These are phyloP conservation scores for Bubo blakistoni DNA, from an alignment of 2,113 vertebrate genomes.

Conservation along the genomic window DNA sequence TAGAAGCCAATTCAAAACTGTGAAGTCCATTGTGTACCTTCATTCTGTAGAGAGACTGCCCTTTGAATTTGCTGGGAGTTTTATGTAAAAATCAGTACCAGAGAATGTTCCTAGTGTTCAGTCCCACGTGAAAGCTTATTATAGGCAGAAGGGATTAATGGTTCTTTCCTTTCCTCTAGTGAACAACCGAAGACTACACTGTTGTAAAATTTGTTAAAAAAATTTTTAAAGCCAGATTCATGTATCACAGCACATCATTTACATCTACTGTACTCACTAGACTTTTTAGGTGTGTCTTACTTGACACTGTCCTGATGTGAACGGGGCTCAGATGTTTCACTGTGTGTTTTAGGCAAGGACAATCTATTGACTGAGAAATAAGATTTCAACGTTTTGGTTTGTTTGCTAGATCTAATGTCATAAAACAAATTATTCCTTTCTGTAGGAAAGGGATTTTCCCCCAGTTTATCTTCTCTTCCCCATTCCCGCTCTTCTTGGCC, in stretches of 20 bases:
- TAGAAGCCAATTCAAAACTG: background rate
- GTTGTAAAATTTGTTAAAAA: background rate
- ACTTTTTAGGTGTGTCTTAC: background rate
- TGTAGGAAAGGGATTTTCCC: background rate
- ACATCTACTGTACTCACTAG: background rate
- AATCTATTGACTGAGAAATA: background rate
- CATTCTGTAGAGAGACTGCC: background rate
- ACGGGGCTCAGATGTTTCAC: background rate
- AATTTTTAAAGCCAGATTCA: background rate
- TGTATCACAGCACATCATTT: background rate
- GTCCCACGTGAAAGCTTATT: background rate
- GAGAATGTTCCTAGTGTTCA: background rate
- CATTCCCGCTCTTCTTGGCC: background rate
- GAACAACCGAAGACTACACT: background rate
- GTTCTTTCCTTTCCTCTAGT: background rate
- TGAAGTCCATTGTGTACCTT: background rate
- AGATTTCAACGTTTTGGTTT: background rate
- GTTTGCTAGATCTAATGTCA: background rate
- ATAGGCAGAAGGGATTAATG: background rate
- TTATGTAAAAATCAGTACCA: background rate
- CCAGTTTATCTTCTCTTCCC: background rate
- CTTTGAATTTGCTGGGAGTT: background rate
- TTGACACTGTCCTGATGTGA: background rate
- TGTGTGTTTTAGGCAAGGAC: background rate
- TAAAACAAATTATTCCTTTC: background rate